A percentile compares a stretch with the other conserved stretches of the same genome.
phyloP scores from a whole-genome alignment of 2,888 invertebrate species.

The Teleiodes luculella region DNA sequence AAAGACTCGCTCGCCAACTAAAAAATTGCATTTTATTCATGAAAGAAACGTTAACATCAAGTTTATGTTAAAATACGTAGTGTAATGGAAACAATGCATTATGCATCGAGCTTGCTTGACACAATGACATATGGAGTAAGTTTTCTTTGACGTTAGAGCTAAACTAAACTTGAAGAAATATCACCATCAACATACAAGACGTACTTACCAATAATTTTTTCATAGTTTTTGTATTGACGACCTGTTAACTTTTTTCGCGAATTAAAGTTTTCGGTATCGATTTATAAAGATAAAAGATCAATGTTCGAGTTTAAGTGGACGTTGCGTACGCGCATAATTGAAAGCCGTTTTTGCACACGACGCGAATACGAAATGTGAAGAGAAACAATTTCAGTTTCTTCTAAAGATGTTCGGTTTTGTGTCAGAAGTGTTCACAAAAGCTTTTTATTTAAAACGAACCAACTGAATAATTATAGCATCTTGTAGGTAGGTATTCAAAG shows the following conservation, averaged over 20 bases:
- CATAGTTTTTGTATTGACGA: constrained; percentile 52
- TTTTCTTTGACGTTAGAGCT: constrained; percentile 66
- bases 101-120: constrained; percentile 64
- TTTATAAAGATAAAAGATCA: constrained; percentile 53
- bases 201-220: constrained; percentile 47
- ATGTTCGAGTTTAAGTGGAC: constrained; percentile 62
- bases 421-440: constrained; percentile 2
- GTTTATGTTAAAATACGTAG: constrained; percentile 76
- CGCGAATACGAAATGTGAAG: constrained; percentile 63
- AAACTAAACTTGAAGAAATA: constrained; percentile 48
- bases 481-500: not conserved
- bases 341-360: constrained; percentile 62
- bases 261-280: constrained; percentile 52
- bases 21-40: constrained; percentile 73
- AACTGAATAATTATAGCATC: no score
- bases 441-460: not conserved
- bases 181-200: constrained; percentile 53
- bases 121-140: constrained; percentile 73
- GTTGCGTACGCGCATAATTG: constrained; percentile 72
- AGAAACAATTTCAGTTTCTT: constrained; percentile 63
- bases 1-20: constrained; percentile 42
- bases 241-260: constrained; percentile 46
- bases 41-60: constrained; percentile 71
- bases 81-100: constrained; percentile 77
- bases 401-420: constrained; percentile 7